A percentile compares a stretch with the other conserved stretches of the same genome.
These are phyloP conservation scores for Argopecten irradians DNA, from an alignment of 1,140 invertebrate genomes.

Conservation along the genomic window DNA sequence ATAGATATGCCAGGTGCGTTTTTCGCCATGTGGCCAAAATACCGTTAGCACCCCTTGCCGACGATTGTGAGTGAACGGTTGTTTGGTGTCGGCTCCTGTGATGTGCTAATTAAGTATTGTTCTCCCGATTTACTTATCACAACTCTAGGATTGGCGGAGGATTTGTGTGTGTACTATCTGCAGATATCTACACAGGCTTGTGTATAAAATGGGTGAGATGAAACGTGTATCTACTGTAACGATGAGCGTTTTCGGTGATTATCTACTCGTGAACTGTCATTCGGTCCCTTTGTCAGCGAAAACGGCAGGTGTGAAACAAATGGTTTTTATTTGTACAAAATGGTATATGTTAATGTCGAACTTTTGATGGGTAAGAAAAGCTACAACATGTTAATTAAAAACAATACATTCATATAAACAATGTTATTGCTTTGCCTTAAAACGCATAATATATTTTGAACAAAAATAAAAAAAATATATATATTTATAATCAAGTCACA, in stretches of 20 bases:
- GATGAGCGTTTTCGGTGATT: not conserved
- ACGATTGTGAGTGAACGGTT: not conserved
- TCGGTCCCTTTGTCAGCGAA: not conserved
- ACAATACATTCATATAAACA: no score
- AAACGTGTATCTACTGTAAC: not conserved
- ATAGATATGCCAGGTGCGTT: not conserved
- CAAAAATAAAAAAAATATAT: no score
- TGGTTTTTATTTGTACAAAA: not conserved
- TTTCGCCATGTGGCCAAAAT: constrained; percentile 6
- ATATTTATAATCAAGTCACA: no score
- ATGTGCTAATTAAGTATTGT: not conserved
- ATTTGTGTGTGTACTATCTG: not conserved
- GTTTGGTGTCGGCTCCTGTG: not conserved
- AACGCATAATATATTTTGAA: no score
- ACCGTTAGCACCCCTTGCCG: not conserved
- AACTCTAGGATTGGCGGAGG: not conserved
- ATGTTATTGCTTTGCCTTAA: no score
- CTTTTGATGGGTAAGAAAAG: no score
- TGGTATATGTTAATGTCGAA: not conserved
- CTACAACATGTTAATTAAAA: no score
- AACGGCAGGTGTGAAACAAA: not conserved
- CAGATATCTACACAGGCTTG: not conserved
- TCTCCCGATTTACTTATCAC: not conserved
- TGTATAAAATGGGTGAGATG: not conserved
- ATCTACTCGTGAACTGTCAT: not conserved